A percentile compares a stretch with the other conserved stretches of the same genome.
phyloP scores from a whole-genome alignment of 2,888 invertebrate genomes.

The Microchrysa polita region DNA sequence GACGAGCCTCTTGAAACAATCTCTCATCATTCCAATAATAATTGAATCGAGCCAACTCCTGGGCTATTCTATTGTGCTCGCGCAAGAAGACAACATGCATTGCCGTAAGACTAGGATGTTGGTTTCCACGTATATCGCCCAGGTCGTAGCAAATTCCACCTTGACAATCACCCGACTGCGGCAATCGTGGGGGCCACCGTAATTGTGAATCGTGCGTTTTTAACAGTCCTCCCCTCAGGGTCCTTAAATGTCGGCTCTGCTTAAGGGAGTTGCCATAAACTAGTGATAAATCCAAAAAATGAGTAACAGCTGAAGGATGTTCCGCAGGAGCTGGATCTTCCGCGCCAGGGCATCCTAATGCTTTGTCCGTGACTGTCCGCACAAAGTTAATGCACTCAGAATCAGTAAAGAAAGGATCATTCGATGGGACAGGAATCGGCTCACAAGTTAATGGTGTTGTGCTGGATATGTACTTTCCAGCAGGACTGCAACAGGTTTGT shows the following conservation, averaged over 20 bases:
- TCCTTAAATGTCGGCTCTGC: constrained; percentile 73
- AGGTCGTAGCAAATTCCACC: constrained; percentile 78
- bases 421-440: constrained; percentile 67
- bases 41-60: constrained; percentile 64
- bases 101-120: constrained; percentile 65
- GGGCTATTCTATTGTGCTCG: constrained; percentile 67
- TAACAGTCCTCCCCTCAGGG: constrained; percentile 76
- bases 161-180: background rate
- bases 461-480: constrained; percentile 60
- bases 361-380: constrained; percentile 71
- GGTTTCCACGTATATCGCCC: constrained; percentile 68
- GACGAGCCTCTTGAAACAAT: constrained; percentile 66
- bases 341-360: constrained; percentile 68
- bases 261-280: constrained; percentile 80
- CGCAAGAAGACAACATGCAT: constrained; percentile 65
- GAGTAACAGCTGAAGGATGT: constrained; percentile 67
- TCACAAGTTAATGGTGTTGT: constrained; percentile 61
- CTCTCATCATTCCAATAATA: constrained; percentile 67
- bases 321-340: constrained; percentile 68
- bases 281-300: constrained; percentile 75
- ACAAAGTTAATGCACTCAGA: constrained; percentile 73
- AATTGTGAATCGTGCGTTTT: constrained; percentile 66
- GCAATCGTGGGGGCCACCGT: constrained; percentile 68
- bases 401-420: constrained; percentile 67
- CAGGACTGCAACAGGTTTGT: constrained; percentile 75